Evolutionary conservation across 2,797 vertebrate species (phyloP).

Genomic region (Myotis planiceps): DNA sequence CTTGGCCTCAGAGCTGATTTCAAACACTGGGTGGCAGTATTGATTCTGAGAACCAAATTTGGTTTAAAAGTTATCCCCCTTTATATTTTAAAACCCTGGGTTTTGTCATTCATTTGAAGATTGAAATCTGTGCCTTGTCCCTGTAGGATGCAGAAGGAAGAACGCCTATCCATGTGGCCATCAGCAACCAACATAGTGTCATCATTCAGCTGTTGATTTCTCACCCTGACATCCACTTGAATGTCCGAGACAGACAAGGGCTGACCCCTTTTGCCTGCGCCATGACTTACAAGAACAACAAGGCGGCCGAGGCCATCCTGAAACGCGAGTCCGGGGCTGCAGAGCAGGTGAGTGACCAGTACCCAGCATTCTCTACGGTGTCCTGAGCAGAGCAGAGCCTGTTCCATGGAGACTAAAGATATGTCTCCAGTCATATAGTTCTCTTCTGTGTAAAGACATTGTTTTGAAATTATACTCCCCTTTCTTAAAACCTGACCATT

Average conservation of each 20-base stretch:
- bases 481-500: neutral
- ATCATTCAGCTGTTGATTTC: slow-evolving; percentile 98
- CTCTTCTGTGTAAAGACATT: neutral
- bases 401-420: neutral
- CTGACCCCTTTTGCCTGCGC: slow-evolving; percentile 98
- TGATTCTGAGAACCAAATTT: neutral
- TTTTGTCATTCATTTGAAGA: neutral
- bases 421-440: neutral
- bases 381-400: too few relatives aligned
- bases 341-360: slow-evolving; percentile 91
- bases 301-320: slow-evolving; percentile 96
- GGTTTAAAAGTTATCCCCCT: neutral
- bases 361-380: fast-evolving
- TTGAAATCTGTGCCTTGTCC: neutral
- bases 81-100: neutral
- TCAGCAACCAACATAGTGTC: slow-evolving; percentile 96
- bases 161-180: slow-evolving; percentile 95
- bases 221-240: slow-evolving; percentile 95
- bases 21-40: neutral
- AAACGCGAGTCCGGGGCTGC: slow-evolving; percentile 97
- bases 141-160: slow-evolving; percentile 96
- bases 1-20: neutral
- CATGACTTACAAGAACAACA: slow-evolving; percentile 99
- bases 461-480: neutral
- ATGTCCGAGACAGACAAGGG: slow-evolving; percentile 95